These are phyloP conservation scores for Spicauda simplicius DNA, from an alignment of 2,888 invertebrate species.

Conservation along the genomic window DNA sequence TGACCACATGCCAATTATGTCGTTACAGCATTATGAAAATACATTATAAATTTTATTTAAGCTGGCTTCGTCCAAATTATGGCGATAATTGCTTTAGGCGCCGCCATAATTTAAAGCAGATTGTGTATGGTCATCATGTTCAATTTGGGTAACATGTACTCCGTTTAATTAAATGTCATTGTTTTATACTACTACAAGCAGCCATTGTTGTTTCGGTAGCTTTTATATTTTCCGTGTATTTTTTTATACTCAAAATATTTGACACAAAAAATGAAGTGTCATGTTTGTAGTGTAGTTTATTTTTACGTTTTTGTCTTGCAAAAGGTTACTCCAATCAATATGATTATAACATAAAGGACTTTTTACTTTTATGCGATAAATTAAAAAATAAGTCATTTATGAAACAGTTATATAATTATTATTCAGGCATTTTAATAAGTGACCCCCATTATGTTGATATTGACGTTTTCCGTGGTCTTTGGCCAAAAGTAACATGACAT, in stretches of 20 bases:
- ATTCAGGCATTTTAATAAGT: no score
- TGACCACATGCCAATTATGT: background rate
- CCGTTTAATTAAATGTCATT: constrained; percentile 24
- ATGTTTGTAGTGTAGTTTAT: no score
- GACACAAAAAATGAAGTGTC: no score
- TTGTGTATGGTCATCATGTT: constrained; percentile 26
- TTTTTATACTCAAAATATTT: background rate
- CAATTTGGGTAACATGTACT: constrained; percentile 23
- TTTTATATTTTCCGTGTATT: background rate
- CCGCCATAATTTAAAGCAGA: constrained; percentile 24
- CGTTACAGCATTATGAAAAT: background rate
- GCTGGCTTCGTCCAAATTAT: constrained; percentile 19
- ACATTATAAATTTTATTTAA: constrained; percentile 1
- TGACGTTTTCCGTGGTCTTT: no score
- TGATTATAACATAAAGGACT: no score
- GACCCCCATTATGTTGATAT: no score
- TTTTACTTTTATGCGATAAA: no score
- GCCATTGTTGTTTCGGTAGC: background rate
- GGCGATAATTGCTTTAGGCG: constrained; percentile 29
- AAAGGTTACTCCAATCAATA: no score
- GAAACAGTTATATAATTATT: no score
- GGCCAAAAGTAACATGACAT: no score
- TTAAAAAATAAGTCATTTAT: no score
- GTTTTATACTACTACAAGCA: constrained; percentile 24
- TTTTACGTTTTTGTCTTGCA: no score